Evolutionary conservation across 2,113 vertebrate species (phyloP), one percentile per base, ranked within the genome.

Genomic region (Pluvianellus socialis): DNA sequence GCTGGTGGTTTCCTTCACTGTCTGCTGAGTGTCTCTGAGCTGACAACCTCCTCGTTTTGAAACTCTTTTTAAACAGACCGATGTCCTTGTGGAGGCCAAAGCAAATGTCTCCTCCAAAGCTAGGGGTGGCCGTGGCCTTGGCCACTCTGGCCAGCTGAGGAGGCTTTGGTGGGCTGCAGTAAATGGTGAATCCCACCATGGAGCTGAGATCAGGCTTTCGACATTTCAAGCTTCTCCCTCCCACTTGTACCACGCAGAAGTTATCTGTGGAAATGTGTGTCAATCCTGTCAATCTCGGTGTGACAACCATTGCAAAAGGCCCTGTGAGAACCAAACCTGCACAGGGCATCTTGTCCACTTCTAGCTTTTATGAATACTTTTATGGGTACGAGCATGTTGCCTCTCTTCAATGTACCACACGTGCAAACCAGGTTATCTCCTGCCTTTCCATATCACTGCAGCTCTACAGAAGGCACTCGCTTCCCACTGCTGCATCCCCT

Each of bases 121-220:
- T 50, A 66, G 42, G 13, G 10, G 15, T 87, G 49, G 12, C 21
- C 15, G 5, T 23, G 26, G 52, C 49, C 58, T 62, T 1, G 1
- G 38, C 40, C 2, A 3, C 17, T 21, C 30, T 0, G 1, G 30
- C 26, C 16, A 35, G 4, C 24, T 61, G 45, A 12, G 20, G 44
- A 53, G 68, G 30, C 49, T 73, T 42, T 59, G 63, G 13, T 23
- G 27, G 40, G 13, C 75, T 73, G 55, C 38, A 56, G 53, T 33
- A 62, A 90, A 38, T 47, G 63, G 21, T 38, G 53, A 42, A 72
- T 86, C 44, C 28, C 47, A 50, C 44, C 35, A n/a, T 20, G n/a
- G n/a, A 72, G 40, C 40, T 63, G 53, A 47, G 24, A 53, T 63
- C 49, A 52, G 26, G 24, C 42, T 61, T 66, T 68, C 63, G 23